phyloP scores from a whole-genome alignment of 2,113 vertebrate species.

The Nesogale talazaci region DNA sequence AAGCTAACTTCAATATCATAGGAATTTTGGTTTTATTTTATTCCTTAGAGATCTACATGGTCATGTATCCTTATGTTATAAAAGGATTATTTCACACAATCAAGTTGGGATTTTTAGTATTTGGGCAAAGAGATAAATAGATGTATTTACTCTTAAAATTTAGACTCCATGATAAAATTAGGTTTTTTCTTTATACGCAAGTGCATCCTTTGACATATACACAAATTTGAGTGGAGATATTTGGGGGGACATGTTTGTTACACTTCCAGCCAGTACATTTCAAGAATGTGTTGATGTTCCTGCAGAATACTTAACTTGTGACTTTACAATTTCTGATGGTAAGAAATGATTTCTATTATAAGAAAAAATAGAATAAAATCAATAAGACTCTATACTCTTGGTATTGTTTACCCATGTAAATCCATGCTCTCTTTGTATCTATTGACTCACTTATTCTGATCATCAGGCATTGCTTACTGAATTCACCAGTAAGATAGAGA shows the following conservation, averaged over 20 bases:
- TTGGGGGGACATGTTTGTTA: neutral
- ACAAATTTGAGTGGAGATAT: neutral
- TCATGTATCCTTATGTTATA: neutral
- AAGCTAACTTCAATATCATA: neutral
- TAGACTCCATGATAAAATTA: conserved; percentile 34
- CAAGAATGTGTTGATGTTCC: neutral
- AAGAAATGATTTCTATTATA: neutral
- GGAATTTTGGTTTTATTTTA: conserved; percentile 10
- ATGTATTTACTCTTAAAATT: neutral
- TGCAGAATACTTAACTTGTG: neutral
- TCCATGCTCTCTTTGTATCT: neutral
- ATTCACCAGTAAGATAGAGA: neutral
- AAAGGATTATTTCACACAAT: neutral
- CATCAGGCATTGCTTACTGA: neutral
- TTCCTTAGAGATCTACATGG: neutral
- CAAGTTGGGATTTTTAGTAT: neutral
- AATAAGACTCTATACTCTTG: neutral
- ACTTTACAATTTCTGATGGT: neutral
- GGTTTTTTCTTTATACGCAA: conserved; percentile 9
- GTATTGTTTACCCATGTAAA: neutral
- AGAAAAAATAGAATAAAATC: neutral
- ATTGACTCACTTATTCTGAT: neutral
- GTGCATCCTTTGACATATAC: neutral
- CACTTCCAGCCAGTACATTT: neutral
- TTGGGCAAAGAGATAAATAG: neutral